Conservation (phyloP, 1,140 invertebrate genomes). For the Zaprionus ornatus region DNA sequence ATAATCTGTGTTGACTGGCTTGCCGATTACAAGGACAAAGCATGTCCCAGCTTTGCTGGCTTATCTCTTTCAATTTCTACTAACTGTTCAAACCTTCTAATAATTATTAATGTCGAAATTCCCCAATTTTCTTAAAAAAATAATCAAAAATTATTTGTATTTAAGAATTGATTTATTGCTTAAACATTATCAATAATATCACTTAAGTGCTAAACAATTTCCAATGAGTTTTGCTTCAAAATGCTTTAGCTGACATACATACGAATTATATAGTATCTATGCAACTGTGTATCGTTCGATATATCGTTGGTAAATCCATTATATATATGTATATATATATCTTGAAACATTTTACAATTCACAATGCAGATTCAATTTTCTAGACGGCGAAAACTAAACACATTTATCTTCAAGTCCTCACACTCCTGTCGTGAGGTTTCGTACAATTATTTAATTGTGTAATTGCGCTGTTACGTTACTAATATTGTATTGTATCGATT, state of each 20-base stretch:
- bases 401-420: conserved; percentile 2
- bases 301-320: conserved; percentile 7
- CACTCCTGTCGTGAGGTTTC: too few species aligned
- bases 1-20: too few species aligned
- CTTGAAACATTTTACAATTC: conserved; percentile 41
- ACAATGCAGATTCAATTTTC: conserved; percentile 31
- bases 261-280: neutral
- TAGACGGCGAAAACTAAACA: conserved; percentile 3
- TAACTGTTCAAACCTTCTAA: neutral
- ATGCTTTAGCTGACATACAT: conserved; percentile 50
- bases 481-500: too few species aligned
- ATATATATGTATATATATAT: conserved; percentile 1
- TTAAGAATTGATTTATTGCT: conserved; percentile 81
- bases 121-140: neutral
- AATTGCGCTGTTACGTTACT: too few species aligned
- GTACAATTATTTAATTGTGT: too few species aligned
- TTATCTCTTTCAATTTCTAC: neutral
- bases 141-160: conserved; percentile 26
- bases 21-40: too few species aligned
- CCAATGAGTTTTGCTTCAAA: conserved; percentile 60
- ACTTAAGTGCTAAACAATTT: conserved; percentile 78
- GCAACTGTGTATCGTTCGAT: conserved; percentile 1
- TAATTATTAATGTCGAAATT: neutral
- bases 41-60: neutral
- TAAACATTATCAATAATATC: conserved; percentile 82